phyloP scores from a whole-genome alignment of 1,140 invertebrate genomes.

The Pectinophora gossypiella region DNA sequence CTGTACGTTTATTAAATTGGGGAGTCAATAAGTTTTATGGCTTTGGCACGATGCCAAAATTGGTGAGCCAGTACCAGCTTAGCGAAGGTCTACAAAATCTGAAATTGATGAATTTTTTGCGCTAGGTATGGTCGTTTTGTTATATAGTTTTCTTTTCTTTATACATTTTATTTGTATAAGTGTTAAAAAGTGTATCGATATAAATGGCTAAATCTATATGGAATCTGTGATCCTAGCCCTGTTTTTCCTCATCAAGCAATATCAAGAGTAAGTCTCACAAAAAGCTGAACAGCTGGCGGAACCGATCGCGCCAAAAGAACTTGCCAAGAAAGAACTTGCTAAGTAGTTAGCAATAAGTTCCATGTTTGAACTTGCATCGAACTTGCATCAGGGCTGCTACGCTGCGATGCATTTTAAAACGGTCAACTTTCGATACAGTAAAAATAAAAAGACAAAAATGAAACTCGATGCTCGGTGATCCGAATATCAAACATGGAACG shows the following conservation, averaged over 20 bases:
- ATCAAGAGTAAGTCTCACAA: neutral
- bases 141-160: no score
- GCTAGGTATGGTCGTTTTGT: no score
- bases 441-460: constrained; percentile 6
- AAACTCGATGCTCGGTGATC: neutral
- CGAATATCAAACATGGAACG: neutral
- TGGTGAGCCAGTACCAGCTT: no score
- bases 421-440: constrained; percentile 14
- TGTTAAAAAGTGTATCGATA: no score
- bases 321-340: constrained; percentile 12
- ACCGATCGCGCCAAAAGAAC: constrained; percentile 19
- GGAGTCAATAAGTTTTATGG: neutral
- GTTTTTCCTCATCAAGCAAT: neutral
- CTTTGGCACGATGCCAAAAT: neutral
- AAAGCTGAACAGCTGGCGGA: constrained; percentile 23
- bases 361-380: constrained; percentile 38
- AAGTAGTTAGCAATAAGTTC: constrained; percentile 44
- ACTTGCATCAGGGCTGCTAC: constrained; percentile 8
- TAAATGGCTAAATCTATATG: no score
- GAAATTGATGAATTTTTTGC: no score
- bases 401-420: constrained; percentile 34
- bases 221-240: no score
- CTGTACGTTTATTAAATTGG: neutral
- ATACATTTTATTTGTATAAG: no score
- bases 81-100: no score